A percentile compares a stretch with the other conserved stretches of the same genome.
phyloP scores from a whole-genome alignment of 1,140 invertebrate genomes.

The Pogonomyrmex californicus region DNA sequence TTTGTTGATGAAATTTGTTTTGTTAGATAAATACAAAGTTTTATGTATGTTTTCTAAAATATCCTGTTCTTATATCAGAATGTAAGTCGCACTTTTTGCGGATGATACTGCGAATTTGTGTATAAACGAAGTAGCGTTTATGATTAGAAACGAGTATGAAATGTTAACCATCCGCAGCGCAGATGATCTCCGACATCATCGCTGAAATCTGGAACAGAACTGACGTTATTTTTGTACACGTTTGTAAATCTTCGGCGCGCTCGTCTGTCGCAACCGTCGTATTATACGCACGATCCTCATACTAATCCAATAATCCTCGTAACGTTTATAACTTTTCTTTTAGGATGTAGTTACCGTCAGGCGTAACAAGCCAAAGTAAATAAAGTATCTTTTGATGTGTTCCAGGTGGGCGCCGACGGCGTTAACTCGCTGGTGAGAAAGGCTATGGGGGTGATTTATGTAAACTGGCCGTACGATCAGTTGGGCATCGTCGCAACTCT shows the following conservation, averaged over 20 bases:
- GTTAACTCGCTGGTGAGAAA: constrained; percentile 94
- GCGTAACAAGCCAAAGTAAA: constrained; percentile 11
- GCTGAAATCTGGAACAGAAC: constrained; percentile 75
- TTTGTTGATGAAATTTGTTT: background rate
- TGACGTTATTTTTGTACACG: constrained; percentile 83
- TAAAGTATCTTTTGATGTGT: background rate
- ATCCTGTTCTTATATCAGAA: background rate
- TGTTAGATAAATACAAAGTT: background rate
- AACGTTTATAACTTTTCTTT: constrained; percentile 21
- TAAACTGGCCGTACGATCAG: constrained; percentile 95
- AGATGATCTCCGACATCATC: constrained; percentile 53
- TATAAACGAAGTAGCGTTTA: background rate
- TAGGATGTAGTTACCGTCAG: background rate
- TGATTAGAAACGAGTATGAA: constrained; percentile 3
- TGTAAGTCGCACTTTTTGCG: background rate
- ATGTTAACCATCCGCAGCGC: constrained; percentile 22
- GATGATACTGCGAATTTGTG: background rate
- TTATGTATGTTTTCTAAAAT: background rate
- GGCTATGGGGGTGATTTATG: constrained; percentile 92
- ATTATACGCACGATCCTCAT: constrained; percentile 18
- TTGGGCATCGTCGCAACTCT: constrained; percentile 96
- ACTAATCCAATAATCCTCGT: background rate
- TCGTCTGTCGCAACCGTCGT: constrained; percentile 58
- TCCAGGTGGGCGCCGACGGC: constrained; percentile 97
- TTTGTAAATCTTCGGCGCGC: constrained; percentile 70